Percentiles rank a stretch among this genome's conserved stretches.
phyloP scores from a whole-genome alignment of 2,797 vertebrate genomes.

The Pangasius macronema region DNA sequence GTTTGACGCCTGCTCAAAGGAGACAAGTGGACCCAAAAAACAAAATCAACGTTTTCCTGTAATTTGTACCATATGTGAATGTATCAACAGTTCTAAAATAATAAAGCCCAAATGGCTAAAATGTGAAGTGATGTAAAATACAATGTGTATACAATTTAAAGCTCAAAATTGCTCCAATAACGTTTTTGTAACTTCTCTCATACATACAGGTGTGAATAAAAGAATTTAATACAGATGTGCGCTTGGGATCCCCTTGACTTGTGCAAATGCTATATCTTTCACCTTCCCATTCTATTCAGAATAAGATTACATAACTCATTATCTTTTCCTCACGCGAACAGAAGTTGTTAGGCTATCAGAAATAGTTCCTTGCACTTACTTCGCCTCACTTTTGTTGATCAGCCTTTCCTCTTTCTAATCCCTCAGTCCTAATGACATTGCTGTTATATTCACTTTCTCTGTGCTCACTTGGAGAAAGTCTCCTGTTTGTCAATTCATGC shows the following conservation, averaged over 20 bases:
- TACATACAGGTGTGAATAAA: background rate
- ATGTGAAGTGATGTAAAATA: background rate
- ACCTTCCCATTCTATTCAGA: background rate
- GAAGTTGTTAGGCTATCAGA: background rate
- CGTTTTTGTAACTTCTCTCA: background rate
- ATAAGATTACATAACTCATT: background rate
- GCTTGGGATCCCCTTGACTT: background rate
- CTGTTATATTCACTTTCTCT: background rate
- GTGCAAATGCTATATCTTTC: background rate
- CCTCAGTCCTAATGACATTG: background rate
- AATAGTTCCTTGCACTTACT: background rate
- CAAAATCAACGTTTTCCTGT: background rate
- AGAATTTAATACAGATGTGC: background rate
- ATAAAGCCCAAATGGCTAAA: background rate
- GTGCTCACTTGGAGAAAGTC: background rate
- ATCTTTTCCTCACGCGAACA: background rate
- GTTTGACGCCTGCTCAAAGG: background rate
- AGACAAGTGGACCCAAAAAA: background rate
- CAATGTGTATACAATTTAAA: background rate
- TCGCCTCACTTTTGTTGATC: background rate
- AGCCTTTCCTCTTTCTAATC: background rate
- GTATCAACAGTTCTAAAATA: background rate
- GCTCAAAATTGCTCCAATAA: too few species aligned
- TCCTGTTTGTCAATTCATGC: slow-evolving; percentile 15
- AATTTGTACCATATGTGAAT: background rate